Base-by-base conservation (phyloP, 2,797 vertebrate genomes). In the Euphonia xanthogaster region DNA sequence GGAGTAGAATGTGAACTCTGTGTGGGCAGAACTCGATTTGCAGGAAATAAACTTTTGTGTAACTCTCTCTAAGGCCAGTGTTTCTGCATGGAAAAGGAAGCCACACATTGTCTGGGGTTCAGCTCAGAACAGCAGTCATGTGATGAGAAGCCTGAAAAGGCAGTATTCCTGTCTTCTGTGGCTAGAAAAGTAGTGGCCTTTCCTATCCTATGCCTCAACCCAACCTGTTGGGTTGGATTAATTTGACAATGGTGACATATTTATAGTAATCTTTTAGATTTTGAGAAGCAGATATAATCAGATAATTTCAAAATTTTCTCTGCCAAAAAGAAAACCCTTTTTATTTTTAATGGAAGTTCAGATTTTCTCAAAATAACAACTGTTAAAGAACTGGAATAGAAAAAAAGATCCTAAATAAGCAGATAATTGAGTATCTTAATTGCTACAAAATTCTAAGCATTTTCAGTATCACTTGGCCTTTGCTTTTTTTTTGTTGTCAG, bases 201-300 rank as follows among this genome's bases (percentile, higher is more conserved):
- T 39, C 2, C 4, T 28, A 22, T 20, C 10, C 3, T 42, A 23
- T 23, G 12, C 11, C 10, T 14, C 9, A 44, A 9, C 1, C 3
- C 0, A 4, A 28, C 21, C 6, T 68, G 6, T 35, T 86, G 42
- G 9, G 7, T 51, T 79, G 35, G 44, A 60, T 51, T 70, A 79
- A 57, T 53, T 72, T 68, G 72, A 70, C 17, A 70, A 4, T 50
- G 42, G 14, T 65, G 50, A 63, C 16, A 65, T 48, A 17, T 42
- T 79, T 68, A 31, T n/a, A 65, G 18, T 54, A 73, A 75, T 27
- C 9, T 53, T 91, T 50, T 58, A 53, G 24, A 28, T 70, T 79
- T 86, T 82, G 23, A 79, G 18, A 48, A 27, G 25, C 37, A 10
- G 47, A 58, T 68, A 47, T 42, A 61, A 40, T 76, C 24, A 70